A percentile compares a stretch with the other conserved stretches of the same genome.
phyloP scores from a whole-genome alignment of 2,888 invertebrate species.

The Mesochorus sp. region DNA sequence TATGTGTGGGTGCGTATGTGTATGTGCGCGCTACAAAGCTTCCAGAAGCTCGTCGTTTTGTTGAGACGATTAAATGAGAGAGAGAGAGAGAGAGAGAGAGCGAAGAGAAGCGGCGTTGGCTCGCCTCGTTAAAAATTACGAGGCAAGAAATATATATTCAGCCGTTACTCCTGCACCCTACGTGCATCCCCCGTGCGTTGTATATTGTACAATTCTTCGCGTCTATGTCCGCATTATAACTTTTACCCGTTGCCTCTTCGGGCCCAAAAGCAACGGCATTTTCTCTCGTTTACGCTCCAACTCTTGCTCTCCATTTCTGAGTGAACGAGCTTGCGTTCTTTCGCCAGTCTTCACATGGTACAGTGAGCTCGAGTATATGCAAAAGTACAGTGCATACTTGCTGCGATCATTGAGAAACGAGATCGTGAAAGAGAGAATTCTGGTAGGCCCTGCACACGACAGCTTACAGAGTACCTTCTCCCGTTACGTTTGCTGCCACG shows the following conservation, averaged over 20 bases:
- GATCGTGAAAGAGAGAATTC: conserved; percentile 38
- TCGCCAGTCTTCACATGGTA: conserved; percentile 53
- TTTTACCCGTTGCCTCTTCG: conserved; percentile 7
- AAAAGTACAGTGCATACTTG: conserved; percentile 56
- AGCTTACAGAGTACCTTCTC: conserved; percentile 14
- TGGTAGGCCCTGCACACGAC: conserved; percentile 24
- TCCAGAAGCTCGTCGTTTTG: conserved; percentile 60
- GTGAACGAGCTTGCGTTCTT: conserved; percentile 43
- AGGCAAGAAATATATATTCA: conserved; percentile 63
- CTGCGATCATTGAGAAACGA: conserved; percentile 66
- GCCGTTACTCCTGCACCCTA: conserved; percentile 29
- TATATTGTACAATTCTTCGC: conserved; percentile 28
- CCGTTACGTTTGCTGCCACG: conserved; percentile 6
- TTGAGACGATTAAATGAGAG: conserved; percentile 60
- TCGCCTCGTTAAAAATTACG: conserved; percentile 73
- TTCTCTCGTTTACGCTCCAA: conserved; percentile 16
- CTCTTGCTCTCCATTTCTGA: conserved; percentile 32
- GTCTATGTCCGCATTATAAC: conserved; percentile 25
- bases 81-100: conserved; percentile 22
- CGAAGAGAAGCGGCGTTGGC: conserved; percentile 57
- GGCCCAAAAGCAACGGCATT: conserved; percentile 45
- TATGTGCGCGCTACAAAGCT: conserved; percentile 11
- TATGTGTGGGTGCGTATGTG: no score
- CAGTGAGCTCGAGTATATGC: conserved; percentile 58
- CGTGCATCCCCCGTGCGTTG: conserved; percentile 2